phyloP scores from a whole-genome alignment of 2,113 vertebrate genomes.

The Cyanocitta stelleri region DNA sequence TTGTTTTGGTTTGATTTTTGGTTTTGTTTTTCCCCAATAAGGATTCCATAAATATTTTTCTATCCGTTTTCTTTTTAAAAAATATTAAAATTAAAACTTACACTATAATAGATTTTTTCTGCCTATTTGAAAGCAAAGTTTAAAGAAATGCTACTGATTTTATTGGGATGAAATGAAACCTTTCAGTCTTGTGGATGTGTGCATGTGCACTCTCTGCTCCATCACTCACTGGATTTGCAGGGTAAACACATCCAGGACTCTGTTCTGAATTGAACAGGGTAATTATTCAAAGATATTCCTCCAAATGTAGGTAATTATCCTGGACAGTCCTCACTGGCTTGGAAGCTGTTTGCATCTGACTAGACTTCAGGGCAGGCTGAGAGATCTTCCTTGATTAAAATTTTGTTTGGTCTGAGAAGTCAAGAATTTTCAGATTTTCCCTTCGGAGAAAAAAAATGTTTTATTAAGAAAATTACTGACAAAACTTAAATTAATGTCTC shows the following conservation, averaged over 20 bases:
- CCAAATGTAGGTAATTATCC: not conserved
- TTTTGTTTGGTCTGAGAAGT: not conserved
- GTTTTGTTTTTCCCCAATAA: not conserved
- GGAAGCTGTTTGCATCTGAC: not conserved
- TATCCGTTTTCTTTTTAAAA: not conserved
- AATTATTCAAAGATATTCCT: not conserved
- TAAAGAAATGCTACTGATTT: not conserved
- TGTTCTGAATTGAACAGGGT: not conserved
- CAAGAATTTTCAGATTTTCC: not conserved
- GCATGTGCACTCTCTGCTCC: not conserved
- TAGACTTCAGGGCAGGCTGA: not conserved
- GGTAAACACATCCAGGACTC: not conserved
- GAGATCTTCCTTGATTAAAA: not conserved
- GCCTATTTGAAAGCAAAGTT: not conserved
- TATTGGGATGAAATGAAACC: not conserved
- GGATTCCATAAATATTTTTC: not conserved
- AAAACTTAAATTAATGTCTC: not conserved
- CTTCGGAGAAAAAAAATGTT: rapidly evolving
- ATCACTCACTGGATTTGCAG: not conserved
- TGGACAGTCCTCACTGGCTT: not conserved
- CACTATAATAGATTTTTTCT: not conserved
- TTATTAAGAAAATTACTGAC: not conserved
- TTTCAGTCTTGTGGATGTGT: not conserved
- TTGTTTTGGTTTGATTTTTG: not conserved
- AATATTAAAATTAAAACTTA: not conserved